Percentiles rank a stretch among this genome's conserved stretches.
phyloP scores from a whole-genome alignment of 2,797 vertebrate species.

The Mallotus villosus region DNA sequence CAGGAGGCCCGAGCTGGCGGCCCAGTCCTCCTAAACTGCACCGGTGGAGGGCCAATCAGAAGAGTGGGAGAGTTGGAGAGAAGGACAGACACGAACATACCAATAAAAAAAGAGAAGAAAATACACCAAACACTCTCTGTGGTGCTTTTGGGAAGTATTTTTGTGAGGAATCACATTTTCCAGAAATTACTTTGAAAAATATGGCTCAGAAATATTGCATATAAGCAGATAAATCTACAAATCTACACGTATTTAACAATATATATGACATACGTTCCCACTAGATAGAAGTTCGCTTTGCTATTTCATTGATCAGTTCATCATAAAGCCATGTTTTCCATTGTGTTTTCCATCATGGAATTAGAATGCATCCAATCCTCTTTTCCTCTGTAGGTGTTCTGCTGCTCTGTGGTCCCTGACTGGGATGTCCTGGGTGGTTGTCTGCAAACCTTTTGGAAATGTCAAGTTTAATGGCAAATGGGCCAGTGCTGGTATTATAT shows the following conservation, averaged over 20 bases:
- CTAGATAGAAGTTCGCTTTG: neutral
- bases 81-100: slow-evolving; percentile 16
- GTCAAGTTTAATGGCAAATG: slow-evolving; percentile 85
- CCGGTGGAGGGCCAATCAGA: slow-evolving; percentile 64
- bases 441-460: slow-evolving; percentile 92
- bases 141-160: neutral
- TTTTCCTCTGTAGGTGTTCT: slow-evolving; percentile 73
- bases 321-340: neutral
- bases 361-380: neutral
- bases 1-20: slow-evolving; percentile 34
- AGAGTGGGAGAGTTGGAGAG: slow-evolving; percentile 26
- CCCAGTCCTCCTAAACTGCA: slow-evolving; percentile 46
- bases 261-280: no score
- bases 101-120: neutral
- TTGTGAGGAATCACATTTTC: neutral
- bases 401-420: slow-evolving; percentile 86
- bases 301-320: neutral
- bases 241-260: no score
- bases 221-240: no score
- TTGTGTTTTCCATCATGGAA: neutral
- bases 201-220: no score
- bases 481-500: slow-evolving; percentile 78
- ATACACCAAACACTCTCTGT: neutral
- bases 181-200: neutral
- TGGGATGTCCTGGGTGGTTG: slow-evolving; percentile 89